Evolutionary conservation across 2,888 invertebrate species (phyloP).

Genomic region (Aleiodes leptofemur): DNA sequence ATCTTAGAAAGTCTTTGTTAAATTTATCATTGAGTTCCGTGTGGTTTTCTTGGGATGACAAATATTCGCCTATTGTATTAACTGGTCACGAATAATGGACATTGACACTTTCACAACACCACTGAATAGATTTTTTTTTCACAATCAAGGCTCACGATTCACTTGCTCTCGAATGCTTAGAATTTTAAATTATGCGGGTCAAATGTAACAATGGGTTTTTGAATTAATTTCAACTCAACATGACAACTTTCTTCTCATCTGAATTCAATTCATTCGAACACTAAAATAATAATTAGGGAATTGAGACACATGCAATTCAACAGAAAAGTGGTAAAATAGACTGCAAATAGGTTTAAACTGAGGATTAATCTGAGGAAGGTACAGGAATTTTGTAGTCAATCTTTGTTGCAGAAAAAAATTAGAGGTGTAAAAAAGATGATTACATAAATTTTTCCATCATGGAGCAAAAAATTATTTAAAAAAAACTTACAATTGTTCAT

Average conservation of each 20-base stretch:
- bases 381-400: no score
- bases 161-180: conserved; percentile 14
- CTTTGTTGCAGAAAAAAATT: neutral
- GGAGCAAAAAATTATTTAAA: neutral
- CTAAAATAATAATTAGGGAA: conserved; percentile 8
- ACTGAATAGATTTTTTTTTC: conserved; percentile 12
- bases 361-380: neutral
- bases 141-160: conserved; percentile 11
- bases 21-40: conserved; percentile 6
- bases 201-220: neutral
- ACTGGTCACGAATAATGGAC: conserved; percentile 24
- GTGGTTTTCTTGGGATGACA: conserved; percentile 23
- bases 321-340: neutral
- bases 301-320: neutral
- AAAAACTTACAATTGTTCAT: neutral
- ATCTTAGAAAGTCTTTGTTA: conserved; percentile 25
- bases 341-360: conserved; percentile 26
- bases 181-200: conserved; percentile 42
- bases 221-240: neutral
- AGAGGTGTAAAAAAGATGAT: neutral
- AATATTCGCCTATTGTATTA: conserved; percentile 50
- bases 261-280: neutral
- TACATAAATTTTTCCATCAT: neutral
- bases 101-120: conserved; percentile 57
- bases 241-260: neutral